A percentile compares a stretch with the other conserved stretches of the same genome.
Conservation (phyloP, 2,888 invertebrate species). For the Chloroclystis v-ata region DNA sequence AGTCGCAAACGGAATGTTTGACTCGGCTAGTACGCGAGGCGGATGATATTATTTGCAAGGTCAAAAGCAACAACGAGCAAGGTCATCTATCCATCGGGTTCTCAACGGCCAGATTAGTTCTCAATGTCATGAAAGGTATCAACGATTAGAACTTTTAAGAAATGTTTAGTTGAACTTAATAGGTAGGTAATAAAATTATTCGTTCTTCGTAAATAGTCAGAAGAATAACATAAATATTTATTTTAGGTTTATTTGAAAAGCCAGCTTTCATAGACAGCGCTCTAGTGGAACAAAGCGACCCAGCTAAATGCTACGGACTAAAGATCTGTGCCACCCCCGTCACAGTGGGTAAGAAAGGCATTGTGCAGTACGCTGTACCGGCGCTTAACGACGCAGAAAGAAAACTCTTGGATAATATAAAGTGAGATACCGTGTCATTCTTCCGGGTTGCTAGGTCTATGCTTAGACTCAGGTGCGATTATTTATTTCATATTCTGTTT, state of each 20-base stretch:
- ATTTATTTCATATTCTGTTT: neutral
- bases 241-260: slow-evolving; percentile 52
- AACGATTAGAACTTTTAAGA: neutral
- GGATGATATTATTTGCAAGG: slow-evolving; percentile 63
- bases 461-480: too few relatives aligned
- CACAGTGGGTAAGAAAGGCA: slow-evolving; percentile 50
- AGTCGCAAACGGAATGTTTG: slow-evolving; percentile 55
- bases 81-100: slow-evolving; percentile 67
- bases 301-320: slow-evolving; percentile 54
- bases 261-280: slow-evolving; percentile 61
- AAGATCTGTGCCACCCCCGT: slow-evolving; percentile 57
- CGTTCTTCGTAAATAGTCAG: too few relatives aligned
- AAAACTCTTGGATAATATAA: slow-evolving; percentile 47
- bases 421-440: slow-evolving; percentile 37
- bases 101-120: slow-evolving; percentile 58
- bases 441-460: too few relatives aligned
- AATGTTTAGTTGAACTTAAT: too few relatives aligned
- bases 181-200: too few relatives aligned
- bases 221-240: neutral
- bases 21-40: slow-evolving; percentile 65
- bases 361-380: slow-evolving; percentile 54
- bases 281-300: slow-evolving; percentile 55
- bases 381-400: slow-evolving; percentile 47
- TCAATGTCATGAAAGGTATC: slow-evolving; percentile 62
- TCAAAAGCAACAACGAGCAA: slow-evolving; percentile 62